These are phyloP conservation scores for Neodon shergylaensis DNA, from an alignment of 2,113 vertebrate species.

Conservation along the genomic window DNA sequence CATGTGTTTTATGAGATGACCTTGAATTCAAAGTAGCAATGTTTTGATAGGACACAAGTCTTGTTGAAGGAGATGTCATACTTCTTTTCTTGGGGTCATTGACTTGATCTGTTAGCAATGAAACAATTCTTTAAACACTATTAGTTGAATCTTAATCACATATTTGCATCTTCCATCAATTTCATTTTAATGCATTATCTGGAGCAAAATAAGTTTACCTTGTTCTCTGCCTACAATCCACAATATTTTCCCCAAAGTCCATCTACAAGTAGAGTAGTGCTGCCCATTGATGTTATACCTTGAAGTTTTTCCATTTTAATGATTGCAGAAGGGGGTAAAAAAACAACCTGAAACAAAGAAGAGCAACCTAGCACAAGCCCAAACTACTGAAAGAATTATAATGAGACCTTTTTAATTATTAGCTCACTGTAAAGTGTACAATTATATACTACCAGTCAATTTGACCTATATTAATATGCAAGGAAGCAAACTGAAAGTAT, in stretches of 20 bases:
- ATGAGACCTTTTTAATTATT: slow-evolving; percentile 37
- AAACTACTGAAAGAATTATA: slow-evolving; percentile 12
- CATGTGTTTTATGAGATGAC: slow-evolving; percentile 33
- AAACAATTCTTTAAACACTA: slow-evolving; percentile 40
- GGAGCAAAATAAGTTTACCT: slow-evolving; percentile 70
- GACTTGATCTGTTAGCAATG: background rate
- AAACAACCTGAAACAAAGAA: slow-evolving; percentile 31
- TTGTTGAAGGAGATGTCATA: background rate
- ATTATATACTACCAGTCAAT: background rate
- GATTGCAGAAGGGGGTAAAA: slow-evolving; percentile 51
- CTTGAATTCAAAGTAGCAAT: background rate
- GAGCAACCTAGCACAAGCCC: slow-evolving; percentile 36
- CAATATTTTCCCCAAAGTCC: slow-evolving; percentile 16
- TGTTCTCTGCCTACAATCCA: slow-evolving; percentile 44
- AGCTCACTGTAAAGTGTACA: slow-evolving; percentile 30
- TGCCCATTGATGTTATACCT: background rate
- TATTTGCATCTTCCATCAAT: slow-evolving; percentile 41
- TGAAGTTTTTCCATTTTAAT: slow-evolving; percentile 28
- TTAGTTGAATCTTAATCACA: slow-evolving; percentile 16
- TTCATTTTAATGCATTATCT: slow-evolving; percentile 67
- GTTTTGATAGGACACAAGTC: slow-evolving; percentile 8
- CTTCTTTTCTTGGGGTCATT: background rate
- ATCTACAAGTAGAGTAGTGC: background rate
- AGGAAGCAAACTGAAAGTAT: slow-evolving; percentile 35
- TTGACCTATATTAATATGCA: slow-evolving; percentile 14